These are phyloP conservation scores for Pycnonotus jocosus DNA, from an alignment of 2,113 vertebrate genomes.

Conservation along the genomic window DNA sequence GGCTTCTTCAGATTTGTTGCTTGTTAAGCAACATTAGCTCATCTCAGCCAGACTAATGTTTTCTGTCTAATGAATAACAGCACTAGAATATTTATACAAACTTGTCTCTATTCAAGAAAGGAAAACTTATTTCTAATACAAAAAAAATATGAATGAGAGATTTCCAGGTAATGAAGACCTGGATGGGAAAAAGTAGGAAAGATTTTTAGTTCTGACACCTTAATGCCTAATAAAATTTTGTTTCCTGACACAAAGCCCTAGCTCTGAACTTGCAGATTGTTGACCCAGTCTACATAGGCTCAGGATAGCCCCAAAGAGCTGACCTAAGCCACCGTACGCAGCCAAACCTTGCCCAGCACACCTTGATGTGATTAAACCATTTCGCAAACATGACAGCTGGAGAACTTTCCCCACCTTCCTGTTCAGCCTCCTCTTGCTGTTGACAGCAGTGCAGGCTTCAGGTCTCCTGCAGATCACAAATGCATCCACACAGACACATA, in stretches of 20 bases:
- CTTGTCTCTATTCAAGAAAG: not conserved
- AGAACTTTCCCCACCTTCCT: not conserved
- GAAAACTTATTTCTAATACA: not conserved
- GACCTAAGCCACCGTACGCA: rapidly evolving
- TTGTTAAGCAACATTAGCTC: not conserved
- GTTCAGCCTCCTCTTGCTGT: not conserved
- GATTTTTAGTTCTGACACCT: not conserved
- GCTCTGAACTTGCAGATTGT: not conserved
- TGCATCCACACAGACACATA: not conserved
- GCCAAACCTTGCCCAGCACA: not conserved
- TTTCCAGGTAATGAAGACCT: not conserved
- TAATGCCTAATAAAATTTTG: not conserved
- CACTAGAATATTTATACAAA: not conserved
- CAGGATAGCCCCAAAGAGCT: not conserved
- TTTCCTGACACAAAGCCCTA: not conserved
- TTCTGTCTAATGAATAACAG: not conserved
- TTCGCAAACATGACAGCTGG: not conserved
- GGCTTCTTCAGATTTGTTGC: not conserved
- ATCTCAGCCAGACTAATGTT: not conserved
- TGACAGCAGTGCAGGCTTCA: not conserved
- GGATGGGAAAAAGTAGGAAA: not conserved
- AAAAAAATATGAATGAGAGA: not conserved
- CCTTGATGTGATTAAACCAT: not conserved
- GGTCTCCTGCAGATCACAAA: not conserved
- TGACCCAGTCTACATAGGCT: not conserved